Evolutionary conservation across 2,113 vertebrate genomes (phyloP).

Genomic region (Dolichallabes microphthalmus): DNA sequence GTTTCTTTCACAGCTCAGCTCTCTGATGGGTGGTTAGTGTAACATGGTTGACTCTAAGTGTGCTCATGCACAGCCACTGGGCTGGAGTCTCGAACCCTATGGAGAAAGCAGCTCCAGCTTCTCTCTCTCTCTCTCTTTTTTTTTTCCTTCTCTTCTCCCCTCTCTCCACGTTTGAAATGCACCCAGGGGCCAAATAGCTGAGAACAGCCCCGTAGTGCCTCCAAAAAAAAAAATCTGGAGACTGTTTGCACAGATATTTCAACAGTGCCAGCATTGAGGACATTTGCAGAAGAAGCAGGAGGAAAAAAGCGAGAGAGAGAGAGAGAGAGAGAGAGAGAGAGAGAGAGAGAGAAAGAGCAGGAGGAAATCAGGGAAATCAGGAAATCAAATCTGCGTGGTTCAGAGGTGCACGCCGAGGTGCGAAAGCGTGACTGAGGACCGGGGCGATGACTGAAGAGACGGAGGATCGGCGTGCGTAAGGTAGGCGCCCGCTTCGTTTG

Average conservation of each 20-base stretch:
- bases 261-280: slow-evolving; percentile 74
- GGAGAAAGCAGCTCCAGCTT: slow-evolving; percentile 55
- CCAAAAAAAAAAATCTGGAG: slow-evolving; percentile 72
- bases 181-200: slow-evolving; percentile 81
- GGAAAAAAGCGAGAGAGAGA: slow-evolving; percentile 49
- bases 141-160: slow-evolving; percentile 51
- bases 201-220: slow-evolving; percentile 74
- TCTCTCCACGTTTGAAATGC: slow-evolving; percentile 70
- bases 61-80: slow-evolving; percentile 37
- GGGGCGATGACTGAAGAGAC: slow-evolving; percentile 43
- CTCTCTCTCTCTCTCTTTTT: slow-evolving; percentile 45
- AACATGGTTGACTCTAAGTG: slow-evolving; percentile 29
- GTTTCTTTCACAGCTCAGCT: slow-evolving; percentile 28
- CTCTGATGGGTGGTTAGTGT: slow-evolving; percentile 41
- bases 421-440: slow-evolving; percentile 39
- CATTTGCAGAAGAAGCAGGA: slow-evolving; percentile 60
- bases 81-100: slow-evolving; percentile 42
- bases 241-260: slow-evolving; percentile 80
- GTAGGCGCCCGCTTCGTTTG: slow-evolving; percentile 75
- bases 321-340: slow-evolving; percentile 21
- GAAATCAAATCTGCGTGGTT: slow-evolving; percentile 44
- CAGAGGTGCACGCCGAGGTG: slow-evolving; percentile 33
- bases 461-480: slow-evolving; percentile 68
- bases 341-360: slow-evolving; percentile 33
- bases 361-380: slow-evolving; percentile 15